Evolutionary conservation across 2,797 vertebrate species (phyloP).

Genomic region (Takifugu rubripes): DNA sequence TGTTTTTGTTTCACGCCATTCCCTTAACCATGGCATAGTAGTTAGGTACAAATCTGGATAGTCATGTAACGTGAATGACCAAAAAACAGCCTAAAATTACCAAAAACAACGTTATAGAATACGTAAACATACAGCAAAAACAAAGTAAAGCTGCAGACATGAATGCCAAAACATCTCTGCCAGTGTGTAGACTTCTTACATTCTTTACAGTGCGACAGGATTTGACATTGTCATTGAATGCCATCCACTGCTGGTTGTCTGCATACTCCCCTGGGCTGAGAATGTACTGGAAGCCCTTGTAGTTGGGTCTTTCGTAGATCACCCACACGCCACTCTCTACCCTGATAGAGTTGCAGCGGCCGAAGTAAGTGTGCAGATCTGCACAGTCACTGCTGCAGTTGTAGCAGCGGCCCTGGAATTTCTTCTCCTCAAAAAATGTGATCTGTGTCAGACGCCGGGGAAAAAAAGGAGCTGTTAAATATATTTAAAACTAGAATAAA

Average conservation of each 20-base stretch:
- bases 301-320: slow-evolving; percentile 57
- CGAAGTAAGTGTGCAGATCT: slow-evolving; percentile 55
- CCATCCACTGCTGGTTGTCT: slow-evolving; percentile 65
- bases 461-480: neutral
- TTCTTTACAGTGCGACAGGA: slow-evolving; percentile 57
- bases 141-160: no score
- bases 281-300: slow-evolving; percentile 61
- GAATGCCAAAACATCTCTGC: no score
- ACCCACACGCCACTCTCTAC: slow-evolving; percentile 61
- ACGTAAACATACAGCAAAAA: no score
- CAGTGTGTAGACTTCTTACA: slow-evolving; percentile 29
- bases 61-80: no score
- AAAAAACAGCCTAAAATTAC: no score
- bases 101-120: no score
- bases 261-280: slow-evolving; percentile 55
- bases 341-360: slow-evolving; percentile 57
- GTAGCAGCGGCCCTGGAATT: slow-evolving; percentile 61
- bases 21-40: no score
- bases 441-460: slow-evolving; percentile 32
- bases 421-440: slow-evolving; percentile 62
- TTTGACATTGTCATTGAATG: slow-evolving; percentile 57
- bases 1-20: no score
- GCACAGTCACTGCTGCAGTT: slow-evolving; percentile 59
- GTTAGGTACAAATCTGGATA: no score
- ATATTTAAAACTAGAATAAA: neutral